These are phyloP conservation scores for Haliaeetus leucogaster DNA, from an alignment of 2,113 vertebrate species.

Conservation along the genomic window DNA sequence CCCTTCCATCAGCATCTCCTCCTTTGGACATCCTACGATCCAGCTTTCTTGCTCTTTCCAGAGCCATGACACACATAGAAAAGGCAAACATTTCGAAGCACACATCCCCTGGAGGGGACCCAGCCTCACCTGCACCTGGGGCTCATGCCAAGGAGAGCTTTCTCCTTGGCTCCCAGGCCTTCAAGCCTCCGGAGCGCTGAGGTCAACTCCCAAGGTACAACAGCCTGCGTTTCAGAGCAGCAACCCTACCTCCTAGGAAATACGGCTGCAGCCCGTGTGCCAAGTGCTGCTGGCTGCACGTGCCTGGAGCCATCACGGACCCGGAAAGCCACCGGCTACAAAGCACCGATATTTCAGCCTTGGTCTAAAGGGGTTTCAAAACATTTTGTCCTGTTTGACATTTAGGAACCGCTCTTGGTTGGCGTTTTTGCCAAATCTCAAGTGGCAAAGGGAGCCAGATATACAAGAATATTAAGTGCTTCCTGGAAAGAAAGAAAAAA, in stretches of 20 bases:
- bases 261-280: background rate
- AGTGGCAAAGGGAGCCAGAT: constrained; percentile 26
- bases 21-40: background rate
- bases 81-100: background rate
- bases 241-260: fast-evolving
- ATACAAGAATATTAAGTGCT: background rate
- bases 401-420: background rate
- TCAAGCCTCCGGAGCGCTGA: background rate
- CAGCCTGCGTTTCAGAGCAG: background rate
- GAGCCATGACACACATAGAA: fast-evolving
- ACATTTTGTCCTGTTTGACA: background rate
- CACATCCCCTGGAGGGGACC: fast-evolving
- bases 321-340: background rate
- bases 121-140: background rate
- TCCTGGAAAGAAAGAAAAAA: background rate
- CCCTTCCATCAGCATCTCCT: background rate
- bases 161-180: background rate
- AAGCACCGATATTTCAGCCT: background rate
- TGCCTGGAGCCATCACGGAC: background rate
- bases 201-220: background rate
- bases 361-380: background rate
- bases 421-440: background rate
- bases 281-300: fast-evolving
- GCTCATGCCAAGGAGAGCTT: background rate
- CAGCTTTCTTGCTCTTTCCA: background rate